These are phyloP conservation scores for Haliclona indistincta DNA, from an alignment of 37 sponge, comb jelly and placozoan genomes.

Conservation along the genomic window DNA sequence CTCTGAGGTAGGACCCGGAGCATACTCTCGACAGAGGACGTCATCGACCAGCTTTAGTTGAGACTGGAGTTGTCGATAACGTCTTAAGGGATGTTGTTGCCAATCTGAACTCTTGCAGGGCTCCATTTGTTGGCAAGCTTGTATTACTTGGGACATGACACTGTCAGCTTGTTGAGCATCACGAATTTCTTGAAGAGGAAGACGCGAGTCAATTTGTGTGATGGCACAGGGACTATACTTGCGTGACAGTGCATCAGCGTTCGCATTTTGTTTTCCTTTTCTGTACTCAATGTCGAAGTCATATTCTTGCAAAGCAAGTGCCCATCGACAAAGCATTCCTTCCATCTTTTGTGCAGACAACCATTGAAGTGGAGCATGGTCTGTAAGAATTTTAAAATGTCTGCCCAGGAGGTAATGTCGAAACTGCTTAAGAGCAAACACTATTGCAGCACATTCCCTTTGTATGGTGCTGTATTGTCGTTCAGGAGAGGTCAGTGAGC, in stretches of 20 bases:
- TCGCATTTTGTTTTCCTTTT: conserved; percentile 24
- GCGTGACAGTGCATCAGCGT: conserved; percentile 61
- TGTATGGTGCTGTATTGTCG: conserved; percentile 37
- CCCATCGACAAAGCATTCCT: conserved; percentile 56
- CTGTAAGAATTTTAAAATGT: conserved; percentile 27
- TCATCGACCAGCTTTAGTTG: conserved; percentile 11
- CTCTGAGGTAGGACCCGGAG: conserved; percentile 23
- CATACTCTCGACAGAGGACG: conserved; percentile 18
- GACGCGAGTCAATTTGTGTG: background rate
- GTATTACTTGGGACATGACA: no score
- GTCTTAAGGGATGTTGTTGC: background rate
- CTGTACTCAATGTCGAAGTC: conserved; percentile 42
- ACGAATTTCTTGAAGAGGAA: no score
- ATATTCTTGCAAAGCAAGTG: conserved; percentile 51
- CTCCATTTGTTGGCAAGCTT: no score
- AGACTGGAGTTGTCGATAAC: conserved; percentile 36
- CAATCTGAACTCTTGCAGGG: no score
- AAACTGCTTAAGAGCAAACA: conserved; percentile 53
- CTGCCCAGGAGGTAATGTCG: conserved; percentile 54
- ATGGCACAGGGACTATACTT: background rate
- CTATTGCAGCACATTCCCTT: conserved; percentile 49
- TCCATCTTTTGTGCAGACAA: conserved; percentile 64
- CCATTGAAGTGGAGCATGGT: conserved; percentile 49
- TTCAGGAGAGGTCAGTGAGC: conserved; percentile 8
- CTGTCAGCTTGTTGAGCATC: no score